Evolutionary conservation across 2,113 vertebrate genomes (phyloP).

Genomic region (Eurystomus gularis): DNA sequence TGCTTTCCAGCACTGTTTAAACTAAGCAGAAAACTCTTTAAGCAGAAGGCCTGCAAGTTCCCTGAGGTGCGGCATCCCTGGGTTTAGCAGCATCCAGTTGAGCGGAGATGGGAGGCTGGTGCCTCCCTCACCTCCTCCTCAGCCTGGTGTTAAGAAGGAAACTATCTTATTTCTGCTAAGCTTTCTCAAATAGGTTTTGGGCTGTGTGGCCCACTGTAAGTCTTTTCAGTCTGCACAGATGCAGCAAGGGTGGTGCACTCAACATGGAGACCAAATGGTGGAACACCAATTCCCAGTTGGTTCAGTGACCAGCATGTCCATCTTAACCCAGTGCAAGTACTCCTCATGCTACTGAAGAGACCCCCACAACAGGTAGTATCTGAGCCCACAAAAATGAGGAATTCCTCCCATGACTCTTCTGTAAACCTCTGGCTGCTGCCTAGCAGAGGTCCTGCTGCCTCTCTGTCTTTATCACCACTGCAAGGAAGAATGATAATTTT

Average conservation of each 20-base stretch:
- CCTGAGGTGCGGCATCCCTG: neutral
- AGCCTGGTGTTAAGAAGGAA: neutral
- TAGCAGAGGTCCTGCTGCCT: neutral
- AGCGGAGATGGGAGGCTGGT: neutral
- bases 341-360: neutral
- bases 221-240: neutral
- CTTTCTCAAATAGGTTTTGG: neutral
- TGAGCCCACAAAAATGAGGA: neutral
- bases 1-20: neutral
- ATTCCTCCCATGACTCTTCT: neutral
- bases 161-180: neutral
- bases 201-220: neutral
- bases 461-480: neutral
- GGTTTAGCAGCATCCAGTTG: fast-evolving
- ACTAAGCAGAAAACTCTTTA: neutral
- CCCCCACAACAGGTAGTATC: neutral
- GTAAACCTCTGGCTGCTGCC: neutral
- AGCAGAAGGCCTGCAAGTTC: neutral
- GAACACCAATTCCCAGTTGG: neutral
- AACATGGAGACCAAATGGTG: fast-evolving
- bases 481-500: neutral
- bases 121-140: neutral
- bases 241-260: neutral
- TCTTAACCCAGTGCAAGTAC: neutral
- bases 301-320: neutral